Conservation (phyloP, 1,140 invertebrate species). For the Eurosta solidaginis region DNA sequence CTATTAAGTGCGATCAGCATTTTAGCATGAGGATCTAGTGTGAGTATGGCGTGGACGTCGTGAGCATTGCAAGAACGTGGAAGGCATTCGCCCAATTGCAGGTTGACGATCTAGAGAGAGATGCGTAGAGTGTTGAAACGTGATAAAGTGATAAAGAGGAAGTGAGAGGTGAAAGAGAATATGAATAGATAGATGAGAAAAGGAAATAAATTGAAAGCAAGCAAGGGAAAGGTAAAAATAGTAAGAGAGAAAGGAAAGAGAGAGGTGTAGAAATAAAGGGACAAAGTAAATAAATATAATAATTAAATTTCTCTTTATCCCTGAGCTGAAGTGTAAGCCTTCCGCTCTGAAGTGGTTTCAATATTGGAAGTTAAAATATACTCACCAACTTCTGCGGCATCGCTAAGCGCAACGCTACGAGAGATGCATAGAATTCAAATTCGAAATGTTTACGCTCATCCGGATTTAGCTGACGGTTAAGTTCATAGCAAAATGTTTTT, state of each 20-base stretch:
- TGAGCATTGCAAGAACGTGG: conserved; percentile 69
- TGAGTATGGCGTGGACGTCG: conserved; percentile 67
- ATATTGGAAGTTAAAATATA: neutral
- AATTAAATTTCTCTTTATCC: too few species aligned
- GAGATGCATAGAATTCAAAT: conserved; percentile 50
- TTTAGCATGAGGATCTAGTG: conserved; percentile 61
- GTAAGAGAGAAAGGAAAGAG: too few species aligned
- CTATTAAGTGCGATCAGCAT: conserved; percentile 51
- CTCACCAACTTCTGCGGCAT: conserved; percentile 46
- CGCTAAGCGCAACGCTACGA: conserved; percentile 43
- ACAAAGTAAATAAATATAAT: too few species aligned
- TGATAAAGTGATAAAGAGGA: too few species aligned
- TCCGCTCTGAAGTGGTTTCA: neutral
- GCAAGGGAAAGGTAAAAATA: too few species aligned
- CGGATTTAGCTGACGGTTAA: conserved; percentile 44
- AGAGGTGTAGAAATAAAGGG: too few species aligned
- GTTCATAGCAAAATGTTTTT: conserved; percentile 50
- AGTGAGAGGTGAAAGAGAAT: too few species aligned
- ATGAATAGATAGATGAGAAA: too few species aligned
- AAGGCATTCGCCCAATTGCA: conserved; percentile 69
- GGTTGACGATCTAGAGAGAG: neutral
- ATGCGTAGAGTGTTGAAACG: neutral
- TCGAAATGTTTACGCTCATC: conserved; percentile 54
- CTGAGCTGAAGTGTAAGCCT: too few species aligned
- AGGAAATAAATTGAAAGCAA: too few species aligned